Conservation (phyloP, 2,888 invertebrate genomes). For the Pachliopta kotzebuea region DNA sequence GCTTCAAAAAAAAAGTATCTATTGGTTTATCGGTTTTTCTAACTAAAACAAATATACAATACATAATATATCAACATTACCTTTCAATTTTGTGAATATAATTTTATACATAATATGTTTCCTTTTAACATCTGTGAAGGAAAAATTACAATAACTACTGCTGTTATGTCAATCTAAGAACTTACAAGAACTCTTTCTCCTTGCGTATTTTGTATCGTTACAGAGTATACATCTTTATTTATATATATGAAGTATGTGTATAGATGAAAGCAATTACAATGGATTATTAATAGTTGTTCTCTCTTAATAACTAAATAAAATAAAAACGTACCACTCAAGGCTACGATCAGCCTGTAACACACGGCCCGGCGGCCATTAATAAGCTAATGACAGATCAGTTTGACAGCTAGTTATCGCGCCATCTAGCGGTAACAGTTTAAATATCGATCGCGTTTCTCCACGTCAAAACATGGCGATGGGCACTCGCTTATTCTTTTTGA, state of each 20-base stretch:
- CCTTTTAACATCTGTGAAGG: too few species aligned
- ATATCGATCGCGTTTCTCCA: slow-evolving; percentile 69
- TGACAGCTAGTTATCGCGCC: slow-evolving; percentile 76
- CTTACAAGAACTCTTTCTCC: too few species aligned
- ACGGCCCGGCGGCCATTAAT: slow-evolving; percentile 64
- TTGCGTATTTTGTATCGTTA: too few species aligned
- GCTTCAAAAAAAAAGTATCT: too few species aligned
- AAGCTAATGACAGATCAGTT: slow-evolving; percentile 74
- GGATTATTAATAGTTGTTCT: slow-evolving; percentile 21
- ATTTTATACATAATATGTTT: too few species aligned
- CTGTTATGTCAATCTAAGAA: too few species aligned
- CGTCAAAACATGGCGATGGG: slow-evolving; percentile 76
- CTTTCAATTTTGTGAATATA: too few species aligned
- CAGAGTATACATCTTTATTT: too few species aligned
- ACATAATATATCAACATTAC: too few species aligned
- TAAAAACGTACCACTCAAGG: slow-evolving; percentile 20
- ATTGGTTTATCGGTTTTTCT: too few species aligned
- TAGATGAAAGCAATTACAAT: slow-evolving; percentile 19
- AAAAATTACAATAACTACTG: too few species aligned
- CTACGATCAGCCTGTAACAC: slow-evolving; percentile 48
- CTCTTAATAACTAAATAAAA: slow-evolving; percentile 25
- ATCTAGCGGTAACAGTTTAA: slow-evolving; percentile 73
- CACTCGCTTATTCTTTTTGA: slow-evolving; percentile 62
- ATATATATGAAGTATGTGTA: not conserved
- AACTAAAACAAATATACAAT: too few species aligned